Percentiles rank a stretch among this genome's conserved stretches.
phyloP scores from a whole-genome alignment of 64 coral and sea anemone genomes.

The Dendrophyllia cribrosa region DNA sequence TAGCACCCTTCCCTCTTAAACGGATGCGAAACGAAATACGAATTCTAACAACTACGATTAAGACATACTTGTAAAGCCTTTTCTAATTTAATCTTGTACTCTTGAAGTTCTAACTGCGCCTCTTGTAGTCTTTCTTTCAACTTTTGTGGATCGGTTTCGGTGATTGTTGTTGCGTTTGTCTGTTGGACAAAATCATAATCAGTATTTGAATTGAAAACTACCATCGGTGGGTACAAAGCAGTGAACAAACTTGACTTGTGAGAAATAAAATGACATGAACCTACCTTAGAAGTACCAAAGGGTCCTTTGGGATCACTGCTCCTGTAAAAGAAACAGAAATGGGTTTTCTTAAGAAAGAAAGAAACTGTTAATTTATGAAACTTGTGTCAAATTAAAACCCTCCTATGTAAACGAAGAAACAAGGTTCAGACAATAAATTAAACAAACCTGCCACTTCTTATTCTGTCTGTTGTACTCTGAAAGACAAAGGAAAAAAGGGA shows the following conservation, averaged over 20 bases:
- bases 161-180: slow-evolving; percentile 57
- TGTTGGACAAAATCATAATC: neutral
- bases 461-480: slow-evolving; percentile 51
- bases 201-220: neutral
- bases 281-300: slow-evolving; percentile 48
- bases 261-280: neutral
- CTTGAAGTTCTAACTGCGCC: slow-evolving; percentile 89
- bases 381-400: neutral
- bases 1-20: neutral
- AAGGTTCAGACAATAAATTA: neutral
- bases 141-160: slow-evolving; percentile 92
- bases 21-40: neutral
- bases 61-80: slow-evolving; percentile 81
- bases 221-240: neutral
- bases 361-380: too few species aligned
- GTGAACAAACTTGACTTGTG: neutral
- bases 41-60: neutral
- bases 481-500: neutral
- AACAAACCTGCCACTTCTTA: slow-evolving; percentile 38
- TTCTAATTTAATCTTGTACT: slow-evolving; percentile 97
- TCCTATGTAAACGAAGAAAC: neutral
- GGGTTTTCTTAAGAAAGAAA: neutral
- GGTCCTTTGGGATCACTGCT: slow-evolving; percentile 44
- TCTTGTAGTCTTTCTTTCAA: slow-evolving; percentile 95
- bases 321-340: neutral